These are phyloP conservation scores for Apis cerana DNA, from an alignment of 1,140 invertebrate genomes.

Conservation along the genomic window DNA sequence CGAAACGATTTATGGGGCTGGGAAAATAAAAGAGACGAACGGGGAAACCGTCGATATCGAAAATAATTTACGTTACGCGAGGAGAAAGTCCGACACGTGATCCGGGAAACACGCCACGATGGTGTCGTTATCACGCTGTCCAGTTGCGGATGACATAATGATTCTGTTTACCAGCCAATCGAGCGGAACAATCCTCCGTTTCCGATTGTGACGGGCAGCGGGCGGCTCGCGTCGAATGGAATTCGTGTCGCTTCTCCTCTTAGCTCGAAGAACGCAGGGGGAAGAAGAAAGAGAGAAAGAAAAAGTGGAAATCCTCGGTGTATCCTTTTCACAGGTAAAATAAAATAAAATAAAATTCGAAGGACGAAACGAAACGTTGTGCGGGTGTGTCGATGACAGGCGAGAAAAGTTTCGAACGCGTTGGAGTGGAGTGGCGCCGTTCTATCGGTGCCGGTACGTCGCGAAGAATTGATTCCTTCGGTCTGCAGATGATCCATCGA, in stretches of 20 bases:
- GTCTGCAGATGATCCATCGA: background rate
- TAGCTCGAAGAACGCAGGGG: too few relatives aligned
- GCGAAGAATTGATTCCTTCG: background rate
- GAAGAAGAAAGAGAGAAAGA: too few relatives aligned
- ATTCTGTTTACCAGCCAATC: constrained; percentile 35
- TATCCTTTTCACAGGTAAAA: background rate
- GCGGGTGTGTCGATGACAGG: too few relatives aligned
- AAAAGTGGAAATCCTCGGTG: too few relatives aligned
- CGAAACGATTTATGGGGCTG: too few relatives aligned
- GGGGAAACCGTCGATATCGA: background rate
- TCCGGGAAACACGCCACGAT: constrained; percentile 7
- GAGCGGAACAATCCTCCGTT: constrained; percentile 3
- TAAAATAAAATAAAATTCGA: too few relatives aligned
- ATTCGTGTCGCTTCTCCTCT: background rate
- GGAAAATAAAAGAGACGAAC: too few relatives aligned
- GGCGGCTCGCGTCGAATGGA: background rate
- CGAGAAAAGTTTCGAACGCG: background rate
- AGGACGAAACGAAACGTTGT: too few relatives aligned
- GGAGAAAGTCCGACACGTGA: constrained; percentile 30
- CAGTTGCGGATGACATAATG: constrained; percentile 41
- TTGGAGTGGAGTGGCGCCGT: background rate
- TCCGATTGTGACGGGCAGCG: background rate
- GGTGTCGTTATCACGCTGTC: constrained; percentile 20
- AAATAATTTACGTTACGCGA: constrained; percentile 21
- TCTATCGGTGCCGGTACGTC: background rate